Conservation (phyloP, 2,113 vertebrate genomes). For the Felis catus region DNA sequence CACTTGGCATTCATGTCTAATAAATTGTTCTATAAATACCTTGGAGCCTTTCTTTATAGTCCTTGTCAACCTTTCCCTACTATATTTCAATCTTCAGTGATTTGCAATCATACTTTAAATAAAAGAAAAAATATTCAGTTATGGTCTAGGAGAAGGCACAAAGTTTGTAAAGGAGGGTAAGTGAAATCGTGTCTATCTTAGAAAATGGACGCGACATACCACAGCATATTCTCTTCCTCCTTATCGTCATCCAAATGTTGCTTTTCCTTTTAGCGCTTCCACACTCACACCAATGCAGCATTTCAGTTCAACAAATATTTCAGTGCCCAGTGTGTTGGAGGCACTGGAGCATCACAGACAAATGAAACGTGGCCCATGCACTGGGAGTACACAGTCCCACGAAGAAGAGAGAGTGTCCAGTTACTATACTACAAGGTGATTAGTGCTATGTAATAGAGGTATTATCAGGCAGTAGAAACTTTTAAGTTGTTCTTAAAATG, state of each 20-base stretch:
- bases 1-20: slow-evolving; percentile 9
- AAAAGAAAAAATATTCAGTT: slow-evolving; percentile 18
- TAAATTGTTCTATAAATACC: slow-evolving; percentile 64
- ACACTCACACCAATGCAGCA: neutral
- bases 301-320: slow-evolving; percentile 6
- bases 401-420: neutral
- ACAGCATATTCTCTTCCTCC: neutral
- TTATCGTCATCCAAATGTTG: neutral
- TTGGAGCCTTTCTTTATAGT: slow-evolving; percentile 28
- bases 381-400: neutral
- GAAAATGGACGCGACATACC: neutral
- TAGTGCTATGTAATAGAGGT: neutral
- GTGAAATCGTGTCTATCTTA: neutral
- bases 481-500: neutral
- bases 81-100: slow-evolving; percentile 43
- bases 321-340: neutral
- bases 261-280: neutral
- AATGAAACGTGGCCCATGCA: neutral
- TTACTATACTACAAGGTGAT: neutral
- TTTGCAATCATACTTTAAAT: slow-evolving; percentile 41
- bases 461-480: neutral
- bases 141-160: neutral
- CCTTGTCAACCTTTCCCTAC: slow-evolving; percentile 38
- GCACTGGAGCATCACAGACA: neutral
- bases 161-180: neutral